These are phyloP conservation scores for Ferdinandea cuprea DNA, from an alignment of 2,888 invertebrate species.

Conservation along the genomic window DNA sequence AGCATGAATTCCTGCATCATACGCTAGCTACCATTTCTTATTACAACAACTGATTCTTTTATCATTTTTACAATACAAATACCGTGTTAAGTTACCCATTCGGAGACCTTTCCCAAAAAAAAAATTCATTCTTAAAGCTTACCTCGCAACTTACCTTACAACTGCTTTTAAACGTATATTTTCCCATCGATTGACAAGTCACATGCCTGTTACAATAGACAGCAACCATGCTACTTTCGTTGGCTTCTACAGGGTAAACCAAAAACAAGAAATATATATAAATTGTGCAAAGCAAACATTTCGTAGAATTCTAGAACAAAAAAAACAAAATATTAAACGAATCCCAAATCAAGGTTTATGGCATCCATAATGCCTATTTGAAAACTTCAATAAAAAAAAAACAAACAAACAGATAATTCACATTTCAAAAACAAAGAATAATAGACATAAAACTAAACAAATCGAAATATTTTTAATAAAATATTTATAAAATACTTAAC, in stretches of 20 bases:
- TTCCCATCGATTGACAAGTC: too few relatives aligned
- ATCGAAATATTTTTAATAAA: constrained; percentile 16
- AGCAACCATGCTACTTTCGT: constrained; percentile 10
- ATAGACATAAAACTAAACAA: constrained; percentile 18
- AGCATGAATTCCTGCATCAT: too few relatives aligned
- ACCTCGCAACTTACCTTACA: too few relatives aligned
- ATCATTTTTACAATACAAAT: too few relatives aligned
- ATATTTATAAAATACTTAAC: constrained; percentile 25
- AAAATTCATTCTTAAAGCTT: too few relatives aligned
- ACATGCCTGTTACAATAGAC: not conserved
- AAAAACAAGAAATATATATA: not conserved
- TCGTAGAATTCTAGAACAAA: constrained; percentile 4
- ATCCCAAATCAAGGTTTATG: constrained; percentile 61
- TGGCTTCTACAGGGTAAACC: constrained; percentile 67
- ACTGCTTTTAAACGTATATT: too few relatives aligned
- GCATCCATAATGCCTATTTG: constrained; percentile 66
- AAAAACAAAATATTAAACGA: too few relatives aligned
- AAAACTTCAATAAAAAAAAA: constrained; percentile 1
- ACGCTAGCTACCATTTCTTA: too few relatives aligned
- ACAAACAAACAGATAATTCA: constrained; percentile 28
- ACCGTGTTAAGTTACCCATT: too few relatives aligned
- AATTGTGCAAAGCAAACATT: not conserved
- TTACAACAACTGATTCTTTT: too few relatives aligned
- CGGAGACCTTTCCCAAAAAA: not conserved
- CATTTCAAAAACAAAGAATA: constrained; percentile 9